Evolutionary conservation across 2,888 invertebrate genomes (phyloP), one percentile per base, ranked within the genome.

Genomic region (Bruchidius siliquastri): DNA sequence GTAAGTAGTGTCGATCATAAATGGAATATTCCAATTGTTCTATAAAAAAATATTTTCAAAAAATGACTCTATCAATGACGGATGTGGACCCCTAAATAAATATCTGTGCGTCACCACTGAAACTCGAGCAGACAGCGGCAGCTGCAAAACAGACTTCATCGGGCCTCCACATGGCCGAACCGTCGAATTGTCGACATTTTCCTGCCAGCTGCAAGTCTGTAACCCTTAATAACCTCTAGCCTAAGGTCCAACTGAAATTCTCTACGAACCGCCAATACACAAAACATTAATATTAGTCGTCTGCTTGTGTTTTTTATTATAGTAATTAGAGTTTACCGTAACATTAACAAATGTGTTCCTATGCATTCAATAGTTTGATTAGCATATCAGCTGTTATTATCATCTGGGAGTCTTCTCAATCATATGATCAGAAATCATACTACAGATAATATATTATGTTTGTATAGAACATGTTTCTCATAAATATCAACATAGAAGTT

Each of bases 131-230:
- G 68, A 21, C 68, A 68, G 68, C 68, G 68, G 68, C 68, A 68
- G 68, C 68, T 68, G 68, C 68, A 68, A 68, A 68, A 68, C 68
- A 68, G 68, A 68, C 68, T 68, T 68, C 10, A 21, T 68, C 22
- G 68, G 18, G 68, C 22, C 68, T 68, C 68, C 68, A 68, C 68
- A 68, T 68, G 68, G 68, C 68, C 21, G 67, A 68, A 18, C 49
- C 49, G 49, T 49, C 49, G 49, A 18, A 49, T 49, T 4, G 49
- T 49, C 49, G 49, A 49, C 49, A 49, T 49, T 49, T 49, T 49
- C 49, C 49, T 49, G 49, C 49, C 49, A 49, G 49, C 49, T 49
- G 49, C 49, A 49, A 49, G 26, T 26, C 49, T 49, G 49, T 49
- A 49, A 49, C 49, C 49, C 49, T 49, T 49, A 49, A 49, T 49